phyloP scores from a whole-genome alignment of 2,888 invertebrate species.

The Machimus rusticus region DNA sequence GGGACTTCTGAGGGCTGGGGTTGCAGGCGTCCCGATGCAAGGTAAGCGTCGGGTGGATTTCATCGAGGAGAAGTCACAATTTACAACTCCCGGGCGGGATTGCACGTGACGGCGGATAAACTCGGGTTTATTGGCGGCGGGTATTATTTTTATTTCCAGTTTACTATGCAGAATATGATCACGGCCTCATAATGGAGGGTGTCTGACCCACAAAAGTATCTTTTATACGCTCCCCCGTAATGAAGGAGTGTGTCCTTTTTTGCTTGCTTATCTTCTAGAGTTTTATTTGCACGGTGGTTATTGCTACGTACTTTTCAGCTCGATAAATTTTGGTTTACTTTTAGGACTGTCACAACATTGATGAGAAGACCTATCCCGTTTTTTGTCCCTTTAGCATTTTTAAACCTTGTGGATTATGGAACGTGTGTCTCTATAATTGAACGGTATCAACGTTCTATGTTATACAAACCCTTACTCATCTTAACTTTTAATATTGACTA shows the following conservation, averaged over 20 bases:
- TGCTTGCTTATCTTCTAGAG: not conserved
- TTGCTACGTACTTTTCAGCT: not conserved
- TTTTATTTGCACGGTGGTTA: not conserved
- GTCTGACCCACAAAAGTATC: not conserved
- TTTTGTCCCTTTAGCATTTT: not conserved
- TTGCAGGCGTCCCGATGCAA: not conserved
- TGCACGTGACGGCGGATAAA: slow-evolving; percentile 17
- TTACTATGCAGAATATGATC: slow-evolving; percentile 19
- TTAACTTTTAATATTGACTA: too few species aligned
- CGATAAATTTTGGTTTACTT: not conserved
- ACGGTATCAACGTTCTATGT: not conserved
- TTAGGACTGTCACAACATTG: not conserved
- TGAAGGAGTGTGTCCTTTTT: not conserved
- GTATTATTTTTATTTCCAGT: slow-evolving; percentile 22
- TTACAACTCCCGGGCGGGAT: not conserved
- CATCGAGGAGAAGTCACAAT: not conserved
- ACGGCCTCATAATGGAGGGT: not conserved
- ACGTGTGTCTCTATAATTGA: not conserved
- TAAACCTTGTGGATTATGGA: not conserved
- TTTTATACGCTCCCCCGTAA: not conserved
- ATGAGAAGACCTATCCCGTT: not conserved
- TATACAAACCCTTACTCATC: not conserved
- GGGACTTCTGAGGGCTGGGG: not conserved
- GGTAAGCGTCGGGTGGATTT: slow-evolving; percentile 10
- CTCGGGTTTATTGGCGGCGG: not conserved